Evolutionary conservation across 2,113 vertebrate genomes (phyloP), one percentile per base, ranked within the genome.

Genomic region (Notothenia rossii): DNA sequence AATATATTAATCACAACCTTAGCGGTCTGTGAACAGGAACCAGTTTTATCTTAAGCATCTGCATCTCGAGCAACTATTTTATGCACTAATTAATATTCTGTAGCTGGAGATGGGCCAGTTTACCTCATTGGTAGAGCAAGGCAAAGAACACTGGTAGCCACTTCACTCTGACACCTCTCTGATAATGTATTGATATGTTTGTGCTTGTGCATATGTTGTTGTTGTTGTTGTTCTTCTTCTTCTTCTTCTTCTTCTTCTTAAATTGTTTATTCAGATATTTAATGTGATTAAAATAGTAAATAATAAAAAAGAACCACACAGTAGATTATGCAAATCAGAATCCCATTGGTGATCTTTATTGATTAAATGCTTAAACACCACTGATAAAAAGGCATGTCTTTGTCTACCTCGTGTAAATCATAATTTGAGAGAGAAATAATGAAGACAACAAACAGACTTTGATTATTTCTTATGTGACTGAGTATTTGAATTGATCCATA

Each of bases 271-370:
- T 55, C 0, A 48, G 3, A 71, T 53, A 59, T 22, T 4, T 15
- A n/a, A 12, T 25, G 1, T 1, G 17, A 46, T 67, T 12, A 36
- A 53, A 56, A 18, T 2, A 48, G 36, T 40, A 15, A 53, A 11
- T 20, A 22, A 58, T 29, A 17, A 65, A n/a, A n/a, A 67, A 45
- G 3, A 82, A 51, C 72, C 45, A 75, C 29, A 68, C 12, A 25
- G 10, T 5, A 8, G 0, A 63, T 10, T 59, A 49, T 72, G 10
- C 1, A 43, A 58, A 29, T 63, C 15, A 20, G 51, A 50, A 49
- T 81, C 62, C 68, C 51, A 73, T 14, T 62, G 43, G 2, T 75
- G 15, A 79, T 66, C 50, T 85, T 88, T 91, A 90, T 82, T 91
- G 49, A 74, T 58, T 67, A 18, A 20, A 43, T 72, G 50, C 60